Conservation (phyloP, 2,888 invertebrate genomes). For the Drosophila demipolita region DNA sequence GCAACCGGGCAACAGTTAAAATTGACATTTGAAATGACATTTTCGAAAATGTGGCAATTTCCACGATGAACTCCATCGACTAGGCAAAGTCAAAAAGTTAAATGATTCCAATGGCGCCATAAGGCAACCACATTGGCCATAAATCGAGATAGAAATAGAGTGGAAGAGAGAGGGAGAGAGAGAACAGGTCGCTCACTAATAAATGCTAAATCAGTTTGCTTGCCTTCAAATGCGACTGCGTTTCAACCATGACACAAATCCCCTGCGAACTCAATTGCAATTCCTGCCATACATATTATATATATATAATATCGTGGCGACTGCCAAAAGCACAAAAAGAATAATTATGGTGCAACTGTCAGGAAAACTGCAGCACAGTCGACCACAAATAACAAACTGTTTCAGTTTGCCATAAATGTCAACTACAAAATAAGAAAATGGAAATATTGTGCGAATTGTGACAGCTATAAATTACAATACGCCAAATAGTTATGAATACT, state of each 20-base stretch:
- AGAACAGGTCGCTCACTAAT: slow-evolving; percentile 17
- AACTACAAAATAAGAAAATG: slow-evolving; percentile 13
- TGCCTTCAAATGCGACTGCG: slow-evolving; percentile 18
- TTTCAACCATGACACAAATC: slow-evolving; percentile 27
- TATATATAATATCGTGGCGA: slow-evolving; percentile 8
- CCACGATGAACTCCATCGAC: slow-evolving; percentile 31
- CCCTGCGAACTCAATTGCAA: slow-evolving; percentile 5
- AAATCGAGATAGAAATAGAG: neutral
- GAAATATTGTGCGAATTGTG: neutral
- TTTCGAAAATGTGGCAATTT: slow-evolving; percentile 70
- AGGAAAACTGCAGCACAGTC: slow-evolving; percentile 5
- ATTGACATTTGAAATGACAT: slow-evolving; percentile 76
- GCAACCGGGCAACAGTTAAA: slow-evolving; percentile 21
- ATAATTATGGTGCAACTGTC: slow-evolving; percentile 33
- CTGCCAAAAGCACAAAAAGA: slow-evolving; percentile 28
- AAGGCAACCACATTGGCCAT: slow-evolving; percentile 19
- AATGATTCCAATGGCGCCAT: slow-evolving; percentile 25
- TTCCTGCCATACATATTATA: slow-evolving; percentile 10
- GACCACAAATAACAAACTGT: neutral
- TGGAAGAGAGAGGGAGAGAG: neutral
- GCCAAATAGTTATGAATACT: neutral
- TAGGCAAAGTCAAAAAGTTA: slow-evolving; percentile 2
- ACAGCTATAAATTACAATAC: slow-evolving; percentile 14
- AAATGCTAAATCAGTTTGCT: slow-evolving; percentile 71
- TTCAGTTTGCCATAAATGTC: slow-evolving; percentile 35